These are phyloP conservation scores for Sminthurides bifidus DNA, from an alignment of 1,140 invertebrate species.

Conservation along the genomic window DNA sequence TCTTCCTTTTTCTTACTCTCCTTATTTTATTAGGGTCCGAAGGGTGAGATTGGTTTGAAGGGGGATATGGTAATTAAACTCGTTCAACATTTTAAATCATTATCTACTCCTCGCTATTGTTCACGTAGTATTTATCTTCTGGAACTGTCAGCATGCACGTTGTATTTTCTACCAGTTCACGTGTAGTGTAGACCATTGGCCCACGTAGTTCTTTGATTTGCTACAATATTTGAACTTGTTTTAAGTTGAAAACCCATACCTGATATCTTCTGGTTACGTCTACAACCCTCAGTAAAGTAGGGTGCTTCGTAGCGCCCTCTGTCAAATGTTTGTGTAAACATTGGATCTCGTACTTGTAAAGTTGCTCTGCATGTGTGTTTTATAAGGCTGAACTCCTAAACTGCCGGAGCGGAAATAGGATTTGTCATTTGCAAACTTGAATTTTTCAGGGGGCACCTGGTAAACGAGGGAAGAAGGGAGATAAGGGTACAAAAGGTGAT, in stretches of 20 bases:
- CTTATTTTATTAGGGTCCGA: conserved; percentile 49
- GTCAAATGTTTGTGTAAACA: neutral
- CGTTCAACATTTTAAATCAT: conserved; percentile 10
- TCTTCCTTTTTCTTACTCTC: conserved; percentile 16
- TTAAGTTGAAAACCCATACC: no score
- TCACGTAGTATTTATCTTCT: no score
- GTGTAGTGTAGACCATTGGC: no score
- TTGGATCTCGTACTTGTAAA: neutral
- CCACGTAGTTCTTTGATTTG: no score
- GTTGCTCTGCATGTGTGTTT: neutral
- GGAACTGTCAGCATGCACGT: neutral
- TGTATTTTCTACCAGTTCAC: no score
- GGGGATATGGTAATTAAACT: conserved; percentile 71
- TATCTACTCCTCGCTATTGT: neutral
- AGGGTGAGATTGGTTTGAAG: conserved; percentile 74
- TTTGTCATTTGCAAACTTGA: conserved; percentile 32
- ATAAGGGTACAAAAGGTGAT: conserved; percentile 82
- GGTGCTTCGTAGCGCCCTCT: no score
- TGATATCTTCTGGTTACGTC: no score
- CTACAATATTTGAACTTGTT: no score
- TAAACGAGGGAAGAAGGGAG: conserved; percentile 78
- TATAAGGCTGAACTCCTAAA: neutral
- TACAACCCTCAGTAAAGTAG: no score
- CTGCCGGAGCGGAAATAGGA: neutral
- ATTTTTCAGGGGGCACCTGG: conserved; percentile 63